Base-by-base conservation (phyloP, 2,113 vertebrate species). In the Tupaia tana region DNA sequence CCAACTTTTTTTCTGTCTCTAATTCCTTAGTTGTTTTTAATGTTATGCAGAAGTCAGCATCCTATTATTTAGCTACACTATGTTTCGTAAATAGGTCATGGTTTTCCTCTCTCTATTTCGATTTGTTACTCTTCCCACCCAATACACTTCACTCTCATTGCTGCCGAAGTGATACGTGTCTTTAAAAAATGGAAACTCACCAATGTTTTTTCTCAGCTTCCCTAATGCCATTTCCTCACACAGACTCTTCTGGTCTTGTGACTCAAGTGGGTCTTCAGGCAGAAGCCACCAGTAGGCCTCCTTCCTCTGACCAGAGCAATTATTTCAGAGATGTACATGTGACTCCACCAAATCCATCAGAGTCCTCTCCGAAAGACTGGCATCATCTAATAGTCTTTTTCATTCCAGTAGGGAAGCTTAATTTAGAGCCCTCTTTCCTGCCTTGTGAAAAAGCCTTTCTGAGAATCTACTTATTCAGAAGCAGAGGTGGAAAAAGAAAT, bases 151-250 rank as follows among this genome's bases (percentile, higher is more conserved):
- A 58, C 18, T 63, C 16, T 56, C 7, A 7, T 19, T 12, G 22
- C 9, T 52, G 1, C 18, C 20, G 13, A 43, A 31, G 11, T 22
- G 25, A 4, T 8, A 59, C 3, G 43, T 0, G 2, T 22, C 0
- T 25, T 25, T 64, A 63, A 78, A 4, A 52, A 20, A 52, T 59
- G 8, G 4, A 66, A 71, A 81, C n/a, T 24, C 6, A 29, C 18
- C 13, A 10, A 1, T 59, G 22, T 74, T 70, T 8, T 29, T 71
- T 34, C 56, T 79, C 22, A 64, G 15, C 10, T 64, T 16, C 43
- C 13, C 8, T 77, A 67, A 59, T 0, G 14, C 3, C 15, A 7
- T 12, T 69, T 54, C 9, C 11, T 58, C 70, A 88, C 6, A 85
- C 27, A 77, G 11, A 31, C 6, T 63, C 64, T 67, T 16, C 8